A percentile compares a stretch with the other conserved stretches of the same genome.
These are phyloP conservation scores for Cochlearius cochlearius DNA, from an alignment of 2,113 vertebrate species.

Conservation along the genomic window DNA sequence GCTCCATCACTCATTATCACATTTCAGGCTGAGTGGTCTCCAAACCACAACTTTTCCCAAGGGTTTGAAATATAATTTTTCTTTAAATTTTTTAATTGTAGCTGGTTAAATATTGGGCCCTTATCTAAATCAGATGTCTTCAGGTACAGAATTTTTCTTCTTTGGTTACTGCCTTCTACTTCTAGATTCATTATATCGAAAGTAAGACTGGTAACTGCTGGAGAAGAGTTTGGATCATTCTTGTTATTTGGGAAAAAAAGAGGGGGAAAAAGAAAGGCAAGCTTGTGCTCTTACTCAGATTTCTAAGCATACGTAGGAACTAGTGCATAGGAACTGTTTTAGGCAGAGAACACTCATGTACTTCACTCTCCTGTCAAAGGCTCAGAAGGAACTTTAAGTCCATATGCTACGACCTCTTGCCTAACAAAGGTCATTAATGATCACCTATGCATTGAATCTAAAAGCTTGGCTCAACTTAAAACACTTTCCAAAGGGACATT, in stretches of 20 bases:
- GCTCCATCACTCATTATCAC: not conserved
- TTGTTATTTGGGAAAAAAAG: not conserved
- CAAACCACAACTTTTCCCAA: slow-evolving; percentile 11
- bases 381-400: not conserved
- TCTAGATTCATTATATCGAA: not conserved
- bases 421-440: not conserved
- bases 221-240: not conserved
- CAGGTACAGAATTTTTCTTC: not conserved
- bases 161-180: not conserved
- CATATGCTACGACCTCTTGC: not conserved
- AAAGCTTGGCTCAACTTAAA: not conserved
- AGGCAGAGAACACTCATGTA: not conserved
- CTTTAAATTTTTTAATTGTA: not conserved
- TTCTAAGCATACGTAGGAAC: not conserved
- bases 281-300: not conserved
- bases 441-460: not conserved
- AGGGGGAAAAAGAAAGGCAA: not conserved
- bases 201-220: not conserved
- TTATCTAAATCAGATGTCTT: not conserved
- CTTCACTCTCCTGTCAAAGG: not conserved
- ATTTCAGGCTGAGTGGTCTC: slow-evolving; percentile 11
- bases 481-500: not conserved
- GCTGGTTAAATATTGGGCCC: not conserved
- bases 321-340: not conserved
- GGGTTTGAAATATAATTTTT: not conserved